Conservation (phyloP, 2,797 vertebrate genomes). For the Squalus acanthias region DNA sequence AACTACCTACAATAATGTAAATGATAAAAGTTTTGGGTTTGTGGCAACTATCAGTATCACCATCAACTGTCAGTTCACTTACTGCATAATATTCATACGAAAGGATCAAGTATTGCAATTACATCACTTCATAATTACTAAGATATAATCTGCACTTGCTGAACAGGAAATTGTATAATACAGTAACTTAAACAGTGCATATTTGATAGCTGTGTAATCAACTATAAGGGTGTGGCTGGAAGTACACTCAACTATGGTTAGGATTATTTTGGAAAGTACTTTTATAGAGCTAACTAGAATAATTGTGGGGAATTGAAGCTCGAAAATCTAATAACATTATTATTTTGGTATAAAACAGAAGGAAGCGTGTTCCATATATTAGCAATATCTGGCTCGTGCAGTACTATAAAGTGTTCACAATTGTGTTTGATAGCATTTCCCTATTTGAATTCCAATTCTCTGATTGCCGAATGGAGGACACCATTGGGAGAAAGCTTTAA, state of each 20-base stretch:
- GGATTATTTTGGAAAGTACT: background rate
- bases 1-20: background rate
- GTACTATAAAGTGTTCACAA: background rate
- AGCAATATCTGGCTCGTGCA: background rate
- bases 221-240: slow-evolving; percentile 12
- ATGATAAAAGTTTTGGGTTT: background rate
- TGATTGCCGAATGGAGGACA: no score
- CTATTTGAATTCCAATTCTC: background rate
- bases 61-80: background rate
- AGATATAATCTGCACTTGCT: background rate
- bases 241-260: background rate
- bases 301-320: background rate
- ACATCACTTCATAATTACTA: background rate
- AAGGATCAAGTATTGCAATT: background rate
- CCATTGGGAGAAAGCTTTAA: background rate
- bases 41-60: background rate
- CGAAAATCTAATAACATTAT: background rate
- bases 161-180: background rate
- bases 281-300: background rate
- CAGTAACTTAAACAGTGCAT: background rate
- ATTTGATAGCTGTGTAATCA: background rate
- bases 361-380: background rate
- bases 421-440: background rate
- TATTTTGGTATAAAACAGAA: background rate
- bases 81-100: background rate